A percentile compares a stretch with the other conserved stretches of the same genome.
Evolutionary conservation across 2,113 vertebrate genomes (phyloP).

Genomic region (Mustelus asterias): DNA sequence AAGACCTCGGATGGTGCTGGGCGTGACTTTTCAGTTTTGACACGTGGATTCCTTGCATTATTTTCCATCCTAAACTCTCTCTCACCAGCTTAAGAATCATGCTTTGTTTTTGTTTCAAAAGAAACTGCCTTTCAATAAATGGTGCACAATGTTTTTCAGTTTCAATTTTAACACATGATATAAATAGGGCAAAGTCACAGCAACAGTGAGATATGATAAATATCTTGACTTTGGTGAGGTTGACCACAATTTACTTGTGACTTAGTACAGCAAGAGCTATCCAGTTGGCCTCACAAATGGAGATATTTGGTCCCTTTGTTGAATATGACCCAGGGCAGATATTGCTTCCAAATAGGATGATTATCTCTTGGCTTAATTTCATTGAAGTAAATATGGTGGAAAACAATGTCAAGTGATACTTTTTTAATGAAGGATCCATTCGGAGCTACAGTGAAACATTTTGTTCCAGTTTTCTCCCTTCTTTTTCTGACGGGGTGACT

Average conservation of each 20-base stretch:
- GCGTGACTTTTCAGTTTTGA: neutral
- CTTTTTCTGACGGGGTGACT: neutral
- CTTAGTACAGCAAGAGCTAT: neutral
- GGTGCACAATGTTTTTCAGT: neutral
- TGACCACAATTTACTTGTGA: neutral
- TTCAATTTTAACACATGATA: slow-evolving; percentile 16
- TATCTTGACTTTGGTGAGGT: neutral
- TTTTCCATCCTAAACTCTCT: neutral
- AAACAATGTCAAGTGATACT: neutral
- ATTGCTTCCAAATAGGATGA: neutral
- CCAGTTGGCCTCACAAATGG: neutral
- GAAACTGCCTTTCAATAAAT: neutral
- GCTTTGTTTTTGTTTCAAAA: neutral
- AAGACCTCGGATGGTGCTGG: neutral
- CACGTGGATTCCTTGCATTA: no score
- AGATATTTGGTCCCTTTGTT: neutral
- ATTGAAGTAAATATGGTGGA: neutral
- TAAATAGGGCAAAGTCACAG: neutral
- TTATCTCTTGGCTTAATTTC: neutral
- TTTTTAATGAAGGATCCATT: neutral
- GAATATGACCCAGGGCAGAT: neutral
- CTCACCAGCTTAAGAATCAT: neutral
- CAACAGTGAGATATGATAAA: neutral
- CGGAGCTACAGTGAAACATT: neutral
- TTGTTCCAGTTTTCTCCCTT: neutral